Percentiles rank a stretch among this genome's conserved stretches.
phyloP scores from a whole-genome alignment of 2,888 invertebrate species.

The Drosophila tripunctata region DNA sequence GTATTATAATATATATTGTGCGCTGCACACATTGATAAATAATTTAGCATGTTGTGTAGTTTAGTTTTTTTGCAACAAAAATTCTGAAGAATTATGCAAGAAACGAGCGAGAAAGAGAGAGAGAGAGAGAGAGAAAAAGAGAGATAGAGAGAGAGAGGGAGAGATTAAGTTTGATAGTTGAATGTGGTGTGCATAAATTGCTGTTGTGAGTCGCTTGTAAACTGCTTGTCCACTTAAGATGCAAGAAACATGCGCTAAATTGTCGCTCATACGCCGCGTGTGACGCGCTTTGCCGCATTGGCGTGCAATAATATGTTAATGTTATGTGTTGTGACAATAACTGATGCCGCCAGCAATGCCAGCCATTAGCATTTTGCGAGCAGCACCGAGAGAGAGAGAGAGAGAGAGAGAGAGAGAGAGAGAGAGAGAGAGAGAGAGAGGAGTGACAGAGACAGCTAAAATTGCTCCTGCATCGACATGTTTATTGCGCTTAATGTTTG shows the following conservation, averaged over 20 bases:
- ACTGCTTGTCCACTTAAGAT: constrained; percentile 48
- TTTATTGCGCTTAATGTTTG: constrained; percentile 80
- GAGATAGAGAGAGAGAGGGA: no score
- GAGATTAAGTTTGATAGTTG: no score
- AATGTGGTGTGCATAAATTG: not conserved
- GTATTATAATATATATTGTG: constrained; percentile 64
- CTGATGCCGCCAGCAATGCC: constrained; percentile 47
- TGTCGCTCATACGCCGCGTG: constrained; percentile 44
- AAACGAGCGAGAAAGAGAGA: no score
- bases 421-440: constrained; percentile 7
- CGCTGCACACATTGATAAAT: constrained; percentile 70
- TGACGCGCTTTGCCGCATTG: constrained; percentile 29
- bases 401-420: constrained; percentile 9
- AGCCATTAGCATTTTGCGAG: constrained; percentile 76
- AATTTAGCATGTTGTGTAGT: constrained; percentile 11
- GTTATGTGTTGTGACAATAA: constrained; percentile 76
- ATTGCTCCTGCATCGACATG: constrained; percentile 60
- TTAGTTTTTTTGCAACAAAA: constrained; percentile 14
- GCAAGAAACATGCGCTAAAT: constrained; percentile 33
- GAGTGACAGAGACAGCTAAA: not conserved
- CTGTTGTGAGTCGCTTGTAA: constrained; percentile 3
- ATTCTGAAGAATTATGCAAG: constrained; percentile 3
- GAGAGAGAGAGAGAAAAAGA: not conserved
- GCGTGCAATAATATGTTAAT: constrained; percentile 83
- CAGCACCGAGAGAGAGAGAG: constrained; percentile 16